Evolutionary conservation across 2,888 invertebrate species (phyloP), one percentile per base, ranked within the genome.

Genomic region (Tuberolachnus salignus): DNA sequence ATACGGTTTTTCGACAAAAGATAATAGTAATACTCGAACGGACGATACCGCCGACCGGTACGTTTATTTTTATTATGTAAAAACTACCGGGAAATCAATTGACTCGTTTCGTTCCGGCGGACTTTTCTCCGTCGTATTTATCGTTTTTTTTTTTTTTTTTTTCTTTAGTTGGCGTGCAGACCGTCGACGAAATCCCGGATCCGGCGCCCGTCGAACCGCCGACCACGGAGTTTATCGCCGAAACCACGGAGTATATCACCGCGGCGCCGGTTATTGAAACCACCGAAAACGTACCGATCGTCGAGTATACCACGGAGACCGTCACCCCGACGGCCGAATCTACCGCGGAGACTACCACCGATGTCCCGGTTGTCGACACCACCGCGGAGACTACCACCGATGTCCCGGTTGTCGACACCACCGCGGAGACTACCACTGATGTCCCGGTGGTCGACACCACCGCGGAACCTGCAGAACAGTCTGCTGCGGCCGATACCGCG

Each of bases 161-260:
- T 10, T 63, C 13, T 63, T 53, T n/a, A 73, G 73, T 63, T 51
- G 51, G 51, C 3, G 42, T 16, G 21, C 73, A 61, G 13, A 8
- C 63, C 16, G 13, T 63, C 4, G 63, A 2, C 23, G 61, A 49
- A 6, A n/a, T n/a, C n/a, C n/a, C n/a, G n/a, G n/a, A n/a, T n/a
- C n/a, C n/a, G n/a, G n/a, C n/a, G n/a, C 49, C 49, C 34, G 16
- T 8, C 19, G 19, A 14, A 16, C 59, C 34, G 14, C 19, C 0
- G n/a, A n/a, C n/a, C n/a, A n/a, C n/a, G 4, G 69, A 55, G 42
- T 9, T 44, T 1, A 21, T 23, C 10, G 8, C 42, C 21, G 19
- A 13, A 1, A 4, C 0, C 8, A 10, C 26, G 13, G 23, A 44
- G 2, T n/a, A n/a, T 9, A 19, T 21, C 46, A 26, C 23, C n/a